Conservation (phyloP, 2,888 invertebrate species). For the Leptinotarsa haldemani region DNA sequence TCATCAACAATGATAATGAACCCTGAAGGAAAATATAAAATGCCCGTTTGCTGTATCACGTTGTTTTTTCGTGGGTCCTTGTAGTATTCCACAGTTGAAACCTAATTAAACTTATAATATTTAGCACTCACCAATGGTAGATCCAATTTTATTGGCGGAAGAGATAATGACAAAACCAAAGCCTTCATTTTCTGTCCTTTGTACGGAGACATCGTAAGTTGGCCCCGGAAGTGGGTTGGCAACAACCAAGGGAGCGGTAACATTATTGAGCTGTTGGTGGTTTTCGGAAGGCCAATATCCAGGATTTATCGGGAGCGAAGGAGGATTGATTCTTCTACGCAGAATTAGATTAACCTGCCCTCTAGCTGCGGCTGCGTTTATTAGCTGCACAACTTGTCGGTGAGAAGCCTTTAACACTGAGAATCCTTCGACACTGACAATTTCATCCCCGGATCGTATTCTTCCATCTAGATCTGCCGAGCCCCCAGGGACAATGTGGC, state of each 20-base stretch:
- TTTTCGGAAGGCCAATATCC: constrained; percentile 55
- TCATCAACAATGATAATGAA: too few species aligned
- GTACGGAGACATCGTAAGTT: constrained; percentile 93
- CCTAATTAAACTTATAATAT: not conserved
- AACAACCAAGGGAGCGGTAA: constrained; percentile 51
- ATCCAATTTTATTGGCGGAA: constrained; percentile 88
- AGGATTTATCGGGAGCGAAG: constrained; percentile 51
- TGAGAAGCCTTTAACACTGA: constrained; percentile 82
- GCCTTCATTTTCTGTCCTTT: constrained; percentile 92
- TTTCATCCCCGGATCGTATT: constrained; percentile 91
- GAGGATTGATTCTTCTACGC: constrained; percentile 66
- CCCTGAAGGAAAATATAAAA: too few species aligned
- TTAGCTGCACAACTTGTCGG: constrained; percentile 91
- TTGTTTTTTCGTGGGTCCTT: too few species aligned
- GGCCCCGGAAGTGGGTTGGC: constrained; percentile 62
- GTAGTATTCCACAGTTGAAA: too few species aligned
- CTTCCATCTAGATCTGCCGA: constrained; percentile 93
- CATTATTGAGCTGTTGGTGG: constrained; percentile 41
- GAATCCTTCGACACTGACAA: constrained; percentile 90
- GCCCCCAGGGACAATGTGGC: constrained; percentile 96
- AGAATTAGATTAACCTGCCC: constrained; percentile 85
- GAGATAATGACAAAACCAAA: constrained; percentile 99
- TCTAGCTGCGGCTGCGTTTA: constrained; percentile 87
- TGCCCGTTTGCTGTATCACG: too few species aligned
- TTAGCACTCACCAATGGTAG: constrained; percentile 80